A percentile compares a stretch with the other conserved stretches of the same genome.
Conservation (phyloP, 2,797 vertebrate genomes). For the Distichodus sexfasciatus region DNA sequence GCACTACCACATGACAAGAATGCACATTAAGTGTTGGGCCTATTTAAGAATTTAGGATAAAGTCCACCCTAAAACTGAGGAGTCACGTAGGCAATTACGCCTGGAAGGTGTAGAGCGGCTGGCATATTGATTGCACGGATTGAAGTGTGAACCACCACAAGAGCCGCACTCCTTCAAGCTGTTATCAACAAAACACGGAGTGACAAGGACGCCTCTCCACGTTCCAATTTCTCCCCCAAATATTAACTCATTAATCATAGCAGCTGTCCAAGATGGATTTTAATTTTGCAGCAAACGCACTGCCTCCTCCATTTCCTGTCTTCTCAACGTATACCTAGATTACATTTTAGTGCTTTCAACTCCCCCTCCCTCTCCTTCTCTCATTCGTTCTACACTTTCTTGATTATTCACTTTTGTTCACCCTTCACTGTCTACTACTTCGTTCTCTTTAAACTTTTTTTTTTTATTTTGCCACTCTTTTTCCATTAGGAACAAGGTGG, state of each 20-base stretch:
- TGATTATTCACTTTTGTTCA: conserved; percentile 8
- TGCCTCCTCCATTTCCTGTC: conserved; percentile 31
- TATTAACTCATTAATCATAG: conserved; percentile 85
- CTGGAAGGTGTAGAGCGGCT: background rate
- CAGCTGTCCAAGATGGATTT: conserved; percentile 71
- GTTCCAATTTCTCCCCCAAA: conserved; percentile 76
- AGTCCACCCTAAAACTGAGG: background rate
- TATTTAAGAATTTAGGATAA: no score
- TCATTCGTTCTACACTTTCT: background rate
- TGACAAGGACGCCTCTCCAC: conserved; percentile 65
- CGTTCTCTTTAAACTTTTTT: conserved; percentile 2
- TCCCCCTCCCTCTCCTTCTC: conserved; percentile 39
- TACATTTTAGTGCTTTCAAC: conserved; percentile 54
- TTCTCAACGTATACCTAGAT: conserved; percentile 52
- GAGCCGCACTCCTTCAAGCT: conserved; percentile 52
- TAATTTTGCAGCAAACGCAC: conserved; percentile 68
- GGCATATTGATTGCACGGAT: conserved; percentile 61
- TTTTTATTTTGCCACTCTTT: conserved; percentile 18
- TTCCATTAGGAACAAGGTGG: conserved; percentile 37
- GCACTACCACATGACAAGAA: no score
- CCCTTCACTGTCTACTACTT: background rate
- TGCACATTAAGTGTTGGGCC: no score
- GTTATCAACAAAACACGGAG: conserved; percentile 61
- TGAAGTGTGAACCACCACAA: conserved; percentile 49
- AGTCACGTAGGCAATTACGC: background rate